These are phyloP conservation scores for Trachelus iudaicus DNA, from an alignment of 2,888 invertebrate genomes.

Conservation along the genomic window DNA sequence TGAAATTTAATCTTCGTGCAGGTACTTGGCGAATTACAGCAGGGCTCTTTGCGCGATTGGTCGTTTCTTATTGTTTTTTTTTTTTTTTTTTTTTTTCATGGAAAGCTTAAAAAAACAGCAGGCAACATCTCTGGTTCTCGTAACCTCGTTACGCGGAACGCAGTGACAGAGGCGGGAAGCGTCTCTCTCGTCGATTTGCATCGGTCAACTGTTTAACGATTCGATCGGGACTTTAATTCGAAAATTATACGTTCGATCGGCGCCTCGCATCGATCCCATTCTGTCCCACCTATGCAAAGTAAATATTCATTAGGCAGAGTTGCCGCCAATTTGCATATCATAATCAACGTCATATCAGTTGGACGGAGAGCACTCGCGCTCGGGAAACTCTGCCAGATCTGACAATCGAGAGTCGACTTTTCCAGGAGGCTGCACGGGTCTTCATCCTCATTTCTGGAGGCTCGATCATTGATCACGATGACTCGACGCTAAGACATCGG, in stretches of 20 bases:
- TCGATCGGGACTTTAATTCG: conserved; percentile 57
- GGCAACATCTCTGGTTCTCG: background rate
- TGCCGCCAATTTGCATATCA: conserved; percentile 58
- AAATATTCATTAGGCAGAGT: conserved; percentile 61
- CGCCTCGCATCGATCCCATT: conserved; percentile 43
- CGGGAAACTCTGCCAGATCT: background rate
- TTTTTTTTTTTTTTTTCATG: background rate
- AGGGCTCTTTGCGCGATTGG: too few relatives aligned
- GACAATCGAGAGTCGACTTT: background rate
- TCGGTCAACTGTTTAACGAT: conserved; percentile 55
- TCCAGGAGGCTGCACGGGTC: too few relatives aligned
- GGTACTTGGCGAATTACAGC: too few relatives aligned
- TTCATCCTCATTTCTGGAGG: background rate
- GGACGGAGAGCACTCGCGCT: background rate
- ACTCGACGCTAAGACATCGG: too few relatives aligned
- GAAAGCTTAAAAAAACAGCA: background rate
- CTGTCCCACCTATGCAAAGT: conserved; percentile 42
- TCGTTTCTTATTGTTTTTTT: too few relatives aligned
- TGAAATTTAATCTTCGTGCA: too few relatives aligned
- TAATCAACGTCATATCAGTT: conserved; percentile 58
- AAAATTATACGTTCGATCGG: conserved; percentile 64
- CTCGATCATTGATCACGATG: background rate
- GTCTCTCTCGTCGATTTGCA: conserved; percentile 39
- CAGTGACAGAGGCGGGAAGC: background rate
- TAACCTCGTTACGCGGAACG: background rate